Percentiles rank a stretch among this genome's conserved stretches.
These are phyloP conservation scores for Kryptolebias ocellatus DNA, from an alignment of 2,797 vertebrate species.

Conservation along the genomic window DNA sequence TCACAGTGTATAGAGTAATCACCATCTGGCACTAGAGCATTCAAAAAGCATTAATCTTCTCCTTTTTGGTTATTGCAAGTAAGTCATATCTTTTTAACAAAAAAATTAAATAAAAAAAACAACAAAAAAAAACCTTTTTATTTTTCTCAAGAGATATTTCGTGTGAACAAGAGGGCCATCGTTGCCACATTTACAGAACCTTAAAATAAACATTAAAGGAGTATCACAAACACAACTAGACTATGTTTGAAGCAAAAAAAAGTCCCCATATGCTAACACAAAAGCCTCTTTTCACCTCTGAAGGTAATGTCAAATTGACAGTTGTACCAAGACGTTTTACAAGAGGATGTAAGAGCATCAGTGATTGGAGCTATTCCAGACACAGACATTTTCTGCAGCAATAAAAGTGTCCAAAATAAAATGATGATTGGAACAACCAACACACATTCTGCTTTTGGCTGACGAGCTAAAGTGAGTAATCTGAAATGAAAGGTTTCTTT, in stretches of 20 bases:
- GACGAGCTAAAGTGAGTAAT: too few species aligned
- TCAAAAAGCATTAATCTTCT: background rate
- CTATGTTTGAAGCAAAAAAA: too few species aligned
- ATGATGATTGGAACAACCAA: background rate
- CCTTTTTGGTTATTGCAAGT: constrained; percentile 30
- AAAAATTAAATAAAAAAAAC: too few species aligned
- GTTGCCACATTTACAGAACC: too few species aligned
- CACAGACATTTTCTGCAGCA: background rate
- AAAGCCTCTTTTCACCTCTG: too few species aligned
- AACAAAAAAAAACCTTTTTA: background rate
- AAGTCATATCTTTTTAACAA: background rate
- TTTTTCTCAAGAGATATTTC: too few species aligned
- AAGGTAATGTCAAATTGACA: background rate
- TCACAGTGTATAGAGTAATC: constrained; percentile 31
- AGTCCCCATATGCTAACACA: too few species aligned
- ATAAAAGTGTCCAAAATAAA: background rate
- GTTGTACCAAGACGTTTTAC: background rate
- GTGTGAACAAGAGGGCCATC: too few species aligned
- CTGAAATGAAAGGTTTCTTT: too few species aligned
- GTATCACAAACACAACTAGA: too few species aligned
- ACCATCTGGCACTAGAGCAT: constrained; percentile 18
- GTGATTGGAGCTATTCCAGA: background rate
- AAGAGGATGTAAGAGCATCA: background rate
- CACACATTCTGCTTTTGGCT: background rate
- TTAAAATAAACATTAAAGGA: too few species aligned